Percentiles rank a stretch among this genome's conserved stretches.
Conservation (phyloP, 2,888 invertebrate species). For the Cerastis leucographa region DNA sequence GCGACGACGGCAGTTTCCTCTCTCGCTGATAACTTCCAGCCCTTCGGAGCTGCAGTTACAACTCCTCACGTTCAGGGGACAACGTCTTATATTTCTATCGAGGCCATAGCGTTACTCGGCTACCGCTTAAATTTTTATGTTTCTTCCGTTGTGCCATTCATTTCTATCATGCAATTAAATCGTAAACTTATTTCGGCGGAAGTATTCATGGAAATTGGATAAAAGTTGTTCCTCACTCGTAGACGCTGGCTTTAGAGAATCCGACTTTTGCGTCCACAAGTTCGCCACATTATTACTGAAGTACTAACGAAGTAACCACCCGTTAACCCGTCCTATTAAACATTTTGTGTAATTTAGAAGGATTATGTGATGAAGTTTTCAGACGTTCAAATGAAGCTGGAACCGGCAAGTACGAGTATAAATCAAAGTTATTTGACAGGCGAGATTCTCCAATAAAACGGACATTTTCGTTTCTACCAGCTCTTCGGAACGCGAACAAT, state of each 20-base stretch:
- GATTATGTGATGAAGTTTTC: slow-evolving; percentile 64
- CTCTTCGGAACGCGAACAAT: slow-evolving; percentile 48
- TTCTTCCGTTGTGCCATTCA: slow-evolving; percentile 35
- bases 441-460: slow-evolving; percentile 50
- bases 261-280: slow-evolving; percentile 53
- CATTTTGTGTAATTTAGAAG: slow-evolving; percentile 57
- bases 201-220: slow-evolving; percentile 50
- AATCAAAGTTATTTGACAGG: slow-evolving; percentile 61
- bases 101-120: slow-evolving; percentile 19
- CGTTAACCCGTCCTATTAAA: slow-evolving; percentile 52
- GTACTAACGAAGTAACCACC: slow-evolving; percentile 67
- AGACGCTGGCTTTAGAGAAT: slow-evolving; percentile 40
- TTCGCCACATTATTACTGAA: slow-evolving; percentile 63
- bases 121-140: slow-evolving; percentile 42
- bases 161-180: slow-evolving; percentile 40
- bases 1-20: slow-evolving; percentile 36
- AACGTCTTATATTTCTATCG: slow-evolving; percentile 44
- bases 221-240: slow-evolving; percentile 44
- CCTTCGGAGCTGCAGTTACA: slow-evolving; percentile 34
- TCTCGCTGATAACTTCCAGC: slow-evolving; percentile 39
- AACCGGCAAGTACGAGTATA: slow-evolving; percentile 47
- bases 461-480: slow-evolving; percentile 47
- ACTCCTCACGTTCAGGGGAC: slow-evolving; percentile 32
- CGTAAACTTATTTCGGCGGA: slow-evolving; percentile 39
- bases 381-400: slow-evolving; percentile 41